Conservation (phyloP, 2,797 vertebrate species). For the Acanthurus leucopareius region DNA sequence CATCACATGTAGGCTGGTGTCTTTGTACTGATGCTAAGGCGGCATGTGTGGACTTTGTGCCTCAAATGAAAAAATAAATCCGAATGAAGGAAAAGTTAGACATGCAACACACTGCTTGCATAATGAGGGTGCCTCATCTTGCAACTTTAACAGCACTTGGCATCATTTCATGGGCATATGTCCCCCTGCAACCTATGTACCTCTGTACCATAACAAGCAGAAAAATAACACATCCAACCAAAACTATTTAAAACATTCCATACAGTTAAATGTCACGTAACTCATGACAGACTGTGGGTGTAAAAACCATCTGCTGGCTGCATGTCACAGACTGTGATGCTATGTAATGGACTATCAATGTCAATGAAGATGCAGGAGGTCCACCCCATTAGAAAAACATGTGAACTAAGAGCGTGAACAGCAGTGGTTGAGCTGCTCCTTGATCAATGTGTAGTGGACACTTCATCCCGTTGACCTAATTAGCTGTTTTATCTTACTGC, state of each 20-base stretch:
- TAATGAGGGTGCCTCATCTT: background rate
- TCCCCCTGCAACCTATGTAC: conserved; percentile 6
- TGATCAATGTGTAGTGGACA: conserved; percentile 59
- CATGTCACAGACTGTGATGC: conserved; percentile 45
- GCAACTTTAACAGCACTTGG: conserved; percentile 20
- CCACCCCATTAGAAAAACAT: conserved; percentile 32
- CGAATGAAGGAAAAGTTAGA: background rate
- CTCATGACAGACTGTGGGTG: conserved; percentile 10
- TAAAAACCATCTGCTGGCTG: conserved; percentile 21
- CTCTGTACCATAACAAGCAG: conserved; percentile 10
- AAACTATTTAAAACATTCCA: background rate
- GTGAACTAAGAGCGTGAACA: conserved; percentile 30
- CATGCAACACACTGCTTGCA: background rate
- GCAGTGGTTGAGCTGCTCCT: conserved; percentile 42
- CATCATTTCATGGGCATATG: conserved; percentile 12
- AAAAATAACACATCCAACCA: conserved; percentile 19
- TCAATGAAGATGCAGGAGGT: conserved; percentile 49
- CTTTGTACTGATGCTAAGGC: background rate
- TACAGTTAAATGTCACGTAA: conserved; percentile 7
- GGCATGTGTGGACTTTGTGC: conserved; percentile 1
- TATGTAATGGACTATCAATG: conserved; percentile 56
- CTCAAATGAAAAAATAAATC: conserved; percentile 4
- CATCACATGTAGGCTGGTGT: conserved; percentile 16
- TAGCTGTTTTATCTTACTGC: conserved; percentile 52
- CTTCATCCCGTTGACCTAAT: conserved; percentile 70